phyloP scores from a whole-genome alignment of 2,888 invertebrate species.

The Drosophila stalkeri region DNA sequence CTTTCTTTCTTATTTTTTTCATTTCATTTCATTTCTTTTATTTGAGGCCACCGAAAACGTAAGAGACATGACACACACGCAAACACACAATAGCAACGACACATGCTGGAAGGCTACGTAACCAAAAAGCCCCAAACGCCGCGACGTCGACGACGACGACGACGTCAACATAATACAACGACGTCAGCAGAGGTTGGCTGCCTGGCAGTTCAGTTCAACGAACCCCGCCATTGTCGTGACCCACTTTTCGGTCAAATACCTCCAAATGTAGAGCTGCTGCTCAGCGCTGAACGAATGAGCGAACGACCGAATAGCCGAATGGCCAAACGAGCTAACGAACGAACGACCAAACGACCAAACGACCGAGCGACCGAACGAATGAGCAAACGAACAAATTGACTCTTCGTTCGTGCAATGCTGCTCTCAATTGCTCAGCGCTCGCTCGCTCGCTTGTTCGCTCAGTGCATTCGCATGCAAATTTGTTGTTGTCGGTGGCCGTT shows the following conservation, averaged over 20 bases:
- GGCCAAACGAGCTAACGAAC: constrained; percentile 24
- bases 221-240: constrained; percentile 86
- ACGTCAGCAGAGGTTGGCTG: constrained; percentile 68
- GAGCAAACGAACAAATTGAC: constrained; percentile 29
- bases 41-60: constrained; percentile 71
- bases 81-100: constrained; percentile 39
- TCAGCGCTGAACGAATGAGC: constrained; percentile 49
- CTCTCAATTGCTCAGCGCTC: constrained; percentile 44
- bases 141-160: constrained; percentile 51
- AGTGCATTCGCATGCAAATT: constrained; percentile 74
- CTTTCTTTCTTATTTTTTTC: constrained; percentile 28
- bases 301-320: constrained; percentile 23
- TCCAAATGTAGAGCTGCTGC: constrained; percentile 85
- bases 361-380: constrained; percentile 15
- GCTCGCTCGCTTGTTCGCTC: constrained; percentile 22
- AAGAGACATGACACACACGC: constrained; percentile 29
- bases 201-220: constrained; percentile 84
- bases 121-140: constrained; percentile 69
- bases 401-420: constrained; percentile 28
- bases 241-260: constrained; percentile 85
- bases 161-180: constrained; percentile 66
- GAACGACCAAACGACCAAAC: no score
- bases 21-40: constrained; percentile 29
- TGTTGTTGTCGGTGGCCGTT: constrained; percentile 38
- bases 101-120: constrained; percentile 74